Evolutionary conservation across 2,797 vertebrate genomes (phyloP), one percentile per base, ranked within the genome.

Genomic region (Salarias fasciatus): DNA sequence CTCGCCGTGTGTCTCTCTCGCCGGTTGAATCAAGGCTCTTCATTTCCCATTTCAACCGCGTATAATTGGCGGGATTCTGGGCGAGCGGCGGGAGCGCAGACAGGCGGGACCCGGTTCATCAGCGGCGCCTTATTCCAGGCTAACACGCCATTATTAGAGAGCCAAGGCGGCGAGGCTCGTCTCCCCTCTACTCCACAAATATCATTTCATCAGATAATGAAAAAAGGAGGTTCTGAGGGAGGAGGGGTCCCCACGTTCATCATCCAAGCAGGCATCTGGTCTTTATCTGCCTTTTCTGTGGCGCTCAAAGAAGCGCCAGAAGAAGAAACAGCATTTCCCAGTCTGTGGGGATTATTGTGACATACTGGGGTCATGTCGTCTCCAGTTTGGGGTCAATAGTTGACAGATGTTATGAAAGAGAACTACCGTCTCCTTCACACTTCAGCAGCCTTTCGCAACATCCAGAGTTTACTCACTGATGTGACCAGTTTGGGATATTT

Each of bases 181-280:
- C 43, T 29, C 28, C 5, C 30, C 47, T 63, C 46, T 50, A 11
- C 37, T 50, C 50, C 58, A 56, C 55, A 1, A 9, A 62, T 58
- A 46, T 71, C 53, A 49, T 47, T 79, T 74, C 64, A 79, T 72
- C 70, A 74, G 63, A 82, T 79, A 55, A 65, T 65, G 42, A 57
- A 75, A 76, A n/a, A 76, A 36, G 47, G 29, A 43, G n/a, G 38
- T 55, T 60, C 45, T 18, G 13, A 33, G 9, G 15, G 31, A 55
- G 35, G 47, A 57, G 33, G 43, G 51, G 44, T 13, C 51, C 51
- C 43, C n/a, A 11, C 45, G 74, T 56, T 74, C 33, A 35, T 9
- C 60, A 53, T 58, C 41, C 53, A 29, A 11, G 37, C 52, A 2
- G 31, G 33, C 51, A 55, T 35, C 31, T 54, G 57, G 13, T 56